Evolutionary conservation across 2,113 vertebrate species (phyloP).

Genomic region (Charina bottae): DNA sequence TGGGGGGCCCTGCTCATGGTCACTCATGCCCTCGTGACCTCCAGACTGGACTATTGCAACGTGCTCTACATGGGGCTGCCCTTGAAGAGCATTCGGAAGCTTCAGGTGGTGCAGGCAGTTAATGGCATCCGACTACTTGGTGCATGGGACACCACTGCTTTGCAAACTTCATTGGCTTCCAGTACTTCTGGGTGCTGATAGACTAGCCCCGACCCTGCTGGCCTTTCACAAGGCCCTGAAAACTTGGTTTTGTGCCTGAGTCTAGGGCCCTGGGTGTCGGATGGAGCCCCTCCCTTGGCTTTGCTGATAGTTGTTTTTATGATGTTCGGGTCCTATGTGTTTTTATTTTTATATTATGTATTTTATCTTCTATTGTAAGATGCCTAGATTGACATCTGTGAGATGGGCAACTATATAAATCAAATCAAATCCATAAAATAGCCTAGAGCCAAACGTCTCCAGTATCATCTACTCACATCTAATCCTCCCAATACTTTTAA

Average conservation of each 20-base stretch:
- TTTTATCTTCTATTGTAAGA: not conserved
- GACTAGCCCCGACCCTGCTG: not conserved
- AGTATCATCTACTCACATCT: not conserved
- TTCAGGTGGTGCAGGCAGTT: not conserved
- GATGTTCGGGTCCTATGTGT: not conserved
- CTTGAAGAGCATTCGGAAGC: not conserved
- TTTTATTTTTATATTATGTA: not conserved
- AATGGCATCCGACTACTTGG: not conserved
- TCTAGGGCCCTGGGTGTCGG: no score
- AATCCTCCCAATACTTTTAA: not conserved
- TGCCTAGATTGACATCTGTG: not conserved
- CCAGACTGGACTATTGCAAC: not conserved
- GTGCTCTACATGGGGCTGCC: not conserved
- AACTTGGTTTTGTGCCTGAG: not conserved
- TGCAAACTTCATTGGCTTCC: not conserved
- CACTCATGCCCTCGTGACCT: no score
- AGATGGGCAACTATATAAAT: not conserved
- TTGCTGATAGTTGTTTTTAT: not conserved
- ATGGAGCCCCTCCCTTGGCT: not conserved
- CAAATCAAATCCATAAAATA: not conserved
- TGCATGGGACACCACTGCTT: not conserved
- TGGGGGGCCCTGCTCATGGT: no score
- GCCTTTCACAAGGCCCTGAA: not conserved
- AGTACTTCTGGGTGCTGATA: not conserved
- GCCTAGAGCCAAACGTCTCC: not conserved